Evolutionary conservation across 2,113 vertebrate genomes (phyloP).

Genomic region (Python bivittatus): DNA sequence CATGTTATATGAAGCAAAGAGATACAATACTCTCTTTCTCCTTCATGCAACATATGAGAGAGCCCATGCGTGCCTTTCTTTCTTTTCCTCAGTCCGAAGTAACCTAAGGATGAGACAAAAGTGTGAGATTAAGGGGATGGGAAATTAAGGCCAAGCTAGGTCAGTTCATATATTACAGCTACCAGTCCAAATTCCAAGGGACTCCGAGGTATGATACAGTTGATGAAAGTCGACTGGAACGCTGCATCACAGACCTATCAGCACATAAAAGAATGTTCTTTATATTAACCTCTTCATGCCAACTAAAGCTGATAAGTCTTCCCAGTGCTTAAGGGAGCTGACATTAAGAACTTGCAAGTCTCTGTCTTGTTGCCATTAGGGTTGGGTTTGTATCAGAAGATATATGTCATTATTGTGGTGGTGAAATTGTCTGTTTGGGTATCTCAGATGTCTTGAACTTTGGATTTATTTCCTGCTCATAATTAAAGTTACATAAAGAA

Average conservation of each 20-base stretch:
- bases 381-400: not conserved
- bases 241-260: not conserved
- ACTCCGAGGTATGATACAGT: constrained; percentile 14
- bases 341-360: not conserved
- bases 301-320: constrained; percentile 15
- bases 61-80: not conserved
- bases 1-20: not conserved
- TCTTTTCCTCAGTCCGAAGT: not conserved
- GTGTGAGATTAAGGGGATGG: constrained; percentile 30
- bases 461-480: constrained; percentile 12
- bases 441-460: not conserved
- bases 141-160: constrained; percentile 39
- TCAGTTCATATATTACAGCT: constrained; percentile 33
- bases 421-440: not conserved
- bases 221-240: constrained; percentile 19
- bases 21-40: not conserved
- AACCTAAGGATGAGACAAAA: constrained; percentile 23
- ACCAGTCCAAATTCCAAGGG: constrained; percentile 40
- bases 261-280: constrained; percentile 28
- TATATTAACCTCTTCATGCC: constrained; percentile 34
- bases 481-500: not conserved
- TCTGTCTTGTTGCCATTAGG: not conserved
- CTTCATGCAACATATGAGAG: not conserved
- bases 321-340: not conserved
- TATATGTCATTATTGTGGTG: not conserved